Evolutionary conservation across 92 coral and sea anemone species (phyloP).

Genomic region (Metridium senile): DNA sequence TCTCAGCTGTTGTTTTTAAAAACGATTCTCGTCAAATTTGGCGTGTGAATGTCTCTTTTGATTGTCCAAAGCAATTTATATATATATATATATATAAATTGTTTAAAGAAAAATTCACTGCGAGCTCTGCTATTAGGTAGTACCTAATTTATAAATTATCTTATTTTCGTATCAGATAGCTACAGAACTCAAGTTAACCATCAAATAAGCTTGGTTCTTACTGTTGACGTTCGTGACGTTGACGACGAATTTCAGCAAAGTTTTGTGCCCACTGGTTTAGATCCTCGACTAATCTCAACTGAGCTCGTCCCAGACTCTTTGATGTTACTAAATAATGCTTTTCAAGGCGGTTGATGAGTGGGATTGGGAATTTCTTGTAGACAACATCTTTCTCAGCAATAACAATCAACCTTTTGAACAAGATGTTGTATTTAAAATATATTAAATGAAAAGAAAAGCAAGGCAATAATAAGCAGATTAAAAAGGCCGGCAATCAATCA

Average conservation of each 20-base stretch:
- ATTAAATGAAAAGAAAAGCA: too few species aligned
- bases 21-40: too few species aligned
- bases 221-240: slow-evolving; percentile 2
- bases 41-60: too few species aligned
- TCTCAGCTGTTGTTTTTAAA: too few species aligned
- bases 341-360: slow-evolving; percentile 85
- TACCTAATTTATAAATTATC: too few species aligned
- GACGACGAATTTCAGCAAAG: slow-evolving; percentile 39
- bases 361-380: slow-evolving; percentile 73
- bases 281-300: slow-evolving; percentile 48
- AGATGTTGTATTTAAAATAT: too few species aligned
- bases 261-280: slow-evolving; percentile 62
- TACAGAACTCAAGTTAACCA: not conserved
- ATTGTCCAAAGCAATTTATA: too few species aligned
- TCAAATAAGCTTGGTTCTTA: not conserved
- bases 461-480: not conserved
- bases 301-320: slow-evolving; percentile 53
- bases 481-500: not conserved
- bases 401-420: slow-evolving; percentile 66
- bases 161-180: too few species aligned
- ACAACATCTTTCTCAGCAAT: slow-evolving; percentile 88
- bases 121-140: too few species aligned
- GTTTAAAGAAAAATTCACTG: too few species aligned
- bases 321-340: slow-evolving; percentile 78
- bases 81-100: too few species aligned